Percentiles rank a stretch among this genome's conserved stretches.
Conservation (phyloP, 2,797 vertebrate species). For the Natrix natrix region DNA sequence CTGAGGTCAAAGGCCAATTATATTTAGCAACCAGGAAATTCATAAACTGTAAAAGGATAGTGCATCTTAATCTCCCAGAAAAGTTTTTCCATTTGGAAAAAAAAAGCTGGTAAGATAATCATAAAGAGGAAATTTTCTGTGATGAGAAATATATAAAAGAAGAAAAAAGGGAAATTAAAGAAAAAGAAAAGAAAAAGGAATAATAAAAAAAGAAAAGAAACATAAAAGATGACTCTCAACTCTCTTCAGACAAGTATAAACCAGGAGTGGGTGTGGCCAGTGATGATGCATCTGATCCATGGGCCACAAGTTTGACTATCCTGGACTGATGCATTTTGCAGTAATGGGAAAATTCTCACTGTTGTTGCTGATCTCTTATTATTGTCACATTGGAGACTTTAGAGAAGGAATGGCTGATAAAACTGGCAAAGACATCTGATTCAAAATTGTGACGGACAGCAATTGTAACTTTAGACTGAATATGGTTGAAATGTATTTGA, state of each 20-base stretch:
- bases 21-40: conserved; percentile 66
- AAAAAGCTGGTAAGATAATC: conserved; percentile 52
- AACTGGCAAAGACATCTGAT: background rate
- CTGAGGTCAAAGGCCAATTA: conserved; percentile 64
- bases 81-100: conserved; percentile 69
- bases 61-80: conserved; percentile 59
- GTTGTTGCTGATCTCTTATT: background rate
- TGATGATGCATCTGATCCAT: fast-evolving
- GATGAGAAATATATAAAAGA: conserved; percentile 41
- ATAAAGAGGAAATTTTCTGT: conserved; percentile 22
- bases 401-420: background rate
- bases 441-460: background rate
- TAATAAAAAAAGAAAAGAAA: background rate
- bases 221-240: background rate
- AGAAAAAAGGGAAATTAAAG: conserved; percentile 10
- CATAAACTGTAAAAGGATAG: conserved; percentile 71
- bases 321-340: background rate
- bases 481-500: background rate
- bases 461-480: background rate
- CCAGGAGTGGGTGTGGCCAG: too few species aligned
- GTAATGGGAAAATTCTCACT: background rate
- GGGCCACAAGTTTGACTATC: too few species aligned
- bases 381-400: background rate
- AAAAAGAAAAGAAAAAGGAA: background rate
- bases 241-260: background rate